These are phyloP conservation scores for Mya arenaria DNA, from an alignment of 1,140 invertebrate genomes.

Conservation along the genomic window DNA sequence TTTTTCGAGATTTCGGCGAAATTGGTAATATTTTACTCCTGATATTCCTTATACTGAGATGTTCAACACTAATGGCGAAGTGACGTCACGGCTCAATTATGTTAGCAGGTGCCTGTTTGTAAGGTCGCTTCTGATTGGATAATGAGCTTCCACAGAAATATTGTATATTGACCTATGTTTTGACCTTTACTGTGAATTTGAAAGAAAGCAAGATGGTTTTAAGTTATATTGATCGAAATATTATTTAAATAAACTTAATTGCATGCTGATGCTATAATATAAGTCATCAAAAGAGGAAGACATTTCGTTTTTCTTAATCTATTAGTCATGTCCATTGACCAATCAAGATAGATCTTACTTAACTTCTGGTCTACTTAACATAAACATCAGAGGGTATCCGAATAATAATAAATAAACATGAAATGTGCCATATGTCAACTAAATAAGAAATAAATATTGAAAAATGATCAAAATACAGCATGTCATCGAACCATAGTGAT, in stretches of 20 bases:
- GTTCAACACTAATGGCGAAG: slow-evolving; percentile 45
- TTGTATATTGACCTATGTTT: too few relatives aligned
- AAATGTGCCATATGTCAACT: slow-evolving; percentile 39
- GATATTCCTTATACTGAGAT: neutral
- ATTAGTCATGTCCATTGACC: neutral
- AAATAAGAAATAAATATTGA: too few relatives aligned
- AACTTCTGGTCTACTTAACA: slow-evolving; percentile 38
- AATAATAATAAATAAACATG: slow-evolving; percentile 24
- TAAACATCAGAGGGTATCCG: slow-evolving; percentile 47
- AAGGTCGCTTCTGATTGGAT: slow-evolving; percentile 50
- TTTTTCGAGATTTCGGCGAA: slow-evolving; percentile 28
- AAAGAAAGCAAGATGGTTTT: too few relatives aligned
- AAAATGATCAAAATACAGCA: too few relatives aligned
- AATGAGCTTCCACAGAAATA: too few relatives aligned
- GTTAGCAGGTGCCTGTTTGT: slow-evolving; percentile 5
- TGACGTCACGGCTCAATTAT: slow-evolving; percentile 59
- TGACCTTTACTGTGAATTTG: too few relatives aligned
- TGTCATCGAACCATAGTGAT: too few relatives aligned
- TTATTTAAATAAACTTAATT: too few relatives aligned
- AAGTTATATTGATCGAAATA: too few relatives aligned
- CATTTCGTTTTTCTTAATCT: neutral
- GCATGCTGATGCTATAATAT: too few relatives aligned
- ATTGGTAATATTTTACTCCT: slow-evolving; percentile 9
- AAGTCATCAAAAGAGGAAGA: neutral
- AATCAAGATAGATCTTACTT: slow-evolving; percentile 9